Percentiles rank a stretch among this genome's conserved stretches.
Conservation (phyloP, 2,888 invertebrate genomes). For the Chymomyza fuscimana region DNA sequence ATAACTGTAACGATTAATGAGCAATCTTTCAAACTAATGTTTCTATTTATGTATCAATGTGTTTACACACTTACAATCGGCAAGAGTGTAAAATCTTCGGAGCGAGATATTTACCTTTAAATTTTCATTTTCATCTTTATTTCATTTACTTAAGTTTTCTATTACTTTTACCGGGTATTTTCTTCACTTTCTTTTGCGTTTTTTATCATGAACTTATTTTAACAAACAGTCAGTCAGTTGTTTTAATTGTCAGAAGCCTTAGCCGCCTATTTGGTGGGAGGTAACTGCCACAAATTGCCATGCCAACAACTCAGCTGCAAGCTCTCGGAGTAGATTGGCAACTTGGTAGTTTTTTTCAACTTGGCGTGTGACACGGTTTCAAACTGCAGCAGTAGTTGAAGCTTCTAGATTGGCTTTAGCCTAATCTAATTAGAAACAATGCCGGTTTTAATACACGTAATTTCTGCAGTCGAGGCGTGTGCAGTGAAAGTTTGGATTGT, state of each 20-base stretch:
- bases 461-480: conserved; percentile 39
- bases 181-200: conserved; percentile 41
- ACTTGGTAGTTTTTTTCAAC: background rate
- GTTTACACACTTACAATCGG: background rate
- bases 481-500: conserved; percentile 58
- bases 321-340: background rate
- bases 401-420: conserved; percentile 38
- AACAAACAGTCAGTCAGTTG: background rate
- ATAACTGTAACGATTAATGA: no score
- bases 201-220: conserved; percentile 31
- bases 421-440: conserved; percentile 71
- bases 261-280: background rate
- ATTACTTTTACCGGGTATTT: conserved; percentile 12
- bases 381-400: background rate
- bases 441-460: conserved; percentile 59
- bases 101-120: background rate
- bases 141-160: conserved; percentile 20
- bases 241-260: background rate
- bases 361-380: conserved; percentile 49
- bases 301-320: background rate
- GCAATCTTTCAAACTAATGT: no score
- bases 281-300: conserved; percentile 1
- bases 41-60: no score
- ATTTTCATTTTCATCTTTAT: conserved; percentile 26
- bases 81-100: background rate